Conservation (phyloP, 2,888 invertebrate species). For the Rotaria sp. region DNA sequence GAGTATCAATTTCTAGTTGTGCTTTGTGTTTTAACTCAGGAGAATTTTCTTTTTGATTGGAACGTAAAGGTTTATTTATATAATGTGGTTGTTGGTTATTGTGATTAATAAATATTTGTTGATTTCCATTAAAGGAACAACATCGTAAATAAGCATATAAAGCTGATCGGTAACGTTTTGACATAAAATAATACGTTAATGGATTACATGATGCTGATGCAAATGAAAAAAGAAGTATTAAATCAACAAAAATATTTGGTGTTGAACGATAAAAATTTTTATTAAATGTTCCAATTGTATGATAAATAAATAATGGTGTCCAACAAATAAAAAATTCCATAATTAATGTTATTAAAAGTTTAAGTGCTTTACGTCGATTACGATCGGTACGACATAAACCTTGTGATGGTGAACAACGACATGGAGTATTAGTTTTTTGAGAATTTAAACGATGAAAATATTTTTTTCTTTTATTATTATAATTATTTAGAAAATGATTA, state of each 20-base stretch:
- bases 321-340: slow-evolving; percentile 28
- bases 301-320: slow-evolving; percentile 28
- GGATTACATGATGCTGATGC: slow-evolving; percentile 28
- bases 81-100: neutral
- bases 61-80: neutral
- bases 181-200: slow-evolving; percentile 28
- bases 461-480: neutral
- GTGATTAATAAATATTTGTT: neutral
- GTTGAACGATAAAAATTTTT: neutral
- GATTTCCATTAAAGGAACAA: neutral
- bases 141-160: neutral
- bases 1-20: neutral
- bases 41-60: neutral
- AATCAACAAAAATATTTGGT: neutral
- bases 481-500: neutral
- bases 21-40: neutral
- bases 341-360: neutral
- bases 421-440: neutral
- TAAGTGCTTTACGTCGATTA: slow-evolving; percentile 6
- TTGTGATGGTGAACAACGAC: neutral
- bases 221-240: slow-evolving; percentile 12
- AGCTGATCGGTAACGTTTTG: slow-evolving; percentile 1
- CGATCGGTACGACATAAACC: neutral
- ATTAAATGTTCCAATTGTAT: slow-evolving; percentile 23
- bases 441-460: neutral